Base-by-base conservation (phyloP, 2,888 invertebrate genomes). In the Brenthis hecate region DNA sequence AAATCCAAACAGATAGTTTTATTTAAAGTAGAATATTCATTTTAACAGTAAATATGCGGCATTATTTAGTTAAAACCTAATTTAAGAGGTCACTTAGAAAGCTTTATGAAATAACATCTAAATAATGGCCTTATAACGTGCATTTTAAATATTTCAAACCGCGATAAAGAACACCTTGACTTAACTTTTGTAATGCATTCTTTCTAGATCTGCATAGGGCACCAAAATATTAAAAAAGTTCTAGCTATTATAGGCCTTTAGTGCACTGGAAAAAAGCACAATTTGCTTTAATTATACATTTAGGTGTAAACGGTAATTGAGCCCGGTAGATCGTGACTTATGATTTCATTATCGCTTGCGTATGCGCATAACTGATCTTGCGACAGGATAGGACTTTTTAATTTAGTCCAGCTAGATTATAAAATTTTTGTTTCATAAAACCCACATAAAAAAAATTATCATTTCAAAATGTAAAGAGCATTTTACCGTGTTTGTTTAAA, bases 271-370 rank as follows among this genome's bases (percentile, higher is more conserved):
- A 13, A 66, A 75, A 68, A 65, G 67, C 62, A 19, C 32, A 51
- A 65, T 73, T 69, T 75, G 2, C 6, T 23, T 60, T 68, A 65
- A 51, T 61, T 23, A 58, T 43, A 57, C 64, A 54, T 53, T 66
- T 63, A 66, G 65, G 71, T 62, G 70, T 74, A 63, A 66, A 71
- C 56, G 64, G 77, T 77, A 75, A 76, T 73, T 73, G 74, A 77
- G 73, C 76, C 75, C 74, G 80, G 74, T 70, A 78, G 81, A 82
- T 86, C 88, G 87, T 87, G 87, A 88, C 86, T 87, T 84, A 83
- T 79, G 83, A 82, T 87, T 87, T 86, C 85, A 85, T 85, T 86
- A 84, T 73, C 71, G 76, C 76, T 81, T 85, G 84, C 85, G 85
- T 83, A 81, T 79, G 58, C 47, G 23, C 47, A 43, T 43, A 58